Conservation (phyloP, 2,113 vertebrate species). For the Oophaga pumilio region DNA sequence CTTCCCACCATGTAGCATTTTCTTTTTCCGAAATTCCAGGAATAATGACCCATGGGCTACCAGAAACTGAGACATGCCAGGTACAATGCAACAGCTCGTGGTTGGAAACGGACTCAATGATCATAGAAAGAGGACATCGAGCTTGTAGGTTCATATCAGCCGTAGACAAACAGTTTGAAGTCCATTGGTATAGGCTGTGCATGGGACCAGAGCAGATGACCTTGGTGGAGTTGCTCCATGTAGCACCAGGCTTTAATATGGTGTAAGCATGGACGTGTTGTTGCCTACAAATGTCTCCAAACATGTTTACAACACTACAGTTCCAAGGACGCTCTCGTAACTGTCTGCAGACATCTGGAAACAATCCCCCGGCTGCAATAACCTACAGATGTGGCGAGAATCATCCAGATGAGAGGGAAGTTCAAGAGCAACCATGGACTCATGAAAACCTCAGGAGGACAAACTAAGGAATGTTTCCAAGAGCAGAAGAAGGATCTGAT, state of each 20-base stretch:
- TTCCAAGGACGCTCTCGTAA: neutral
- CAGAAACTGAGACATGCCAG: neutral
- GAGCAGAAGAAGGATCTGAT: neutral
- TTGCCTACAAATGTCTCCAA: neutral
- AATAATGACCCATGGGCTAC: neutral
- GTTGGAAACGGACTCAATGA: neutral
- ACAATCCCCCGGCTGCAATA: neutral
- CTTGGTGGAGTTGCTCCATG: too few species aligned
- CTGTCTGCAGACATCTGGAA: neutral
- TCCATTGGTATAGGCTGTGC: too few species aligned
- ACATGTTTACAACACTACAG: neutral
- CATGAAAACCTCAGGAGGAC: neutral
- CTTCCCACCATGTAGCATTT: too few species aligned
- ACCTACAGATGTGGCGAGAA: neutral
- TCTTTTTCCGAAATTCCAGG: too few species aligned
- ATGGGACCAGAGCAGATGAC: too few species aligned
- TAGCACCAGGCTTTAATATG: too few species aligned
- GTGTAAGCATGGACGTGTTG: neutral
- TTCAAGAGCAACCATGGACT: neutral
- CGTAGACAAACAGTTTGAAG: too few species aligned
- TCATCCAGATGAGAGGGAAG: neutral
- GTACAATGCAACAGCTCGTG: neutral
- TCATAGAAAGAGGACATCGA: neutral
- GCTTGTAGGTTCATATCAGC: too few species aligned
- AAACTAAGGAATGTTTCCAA: neutral